Percentiles rank a stretch among this genome's conserved stretches.
These are phyloP conservation scores for Rhyacichthys aspro DNA, from an alignment of 2,797 vertebrate genomes.

Conservation along the genomic window DNA sequence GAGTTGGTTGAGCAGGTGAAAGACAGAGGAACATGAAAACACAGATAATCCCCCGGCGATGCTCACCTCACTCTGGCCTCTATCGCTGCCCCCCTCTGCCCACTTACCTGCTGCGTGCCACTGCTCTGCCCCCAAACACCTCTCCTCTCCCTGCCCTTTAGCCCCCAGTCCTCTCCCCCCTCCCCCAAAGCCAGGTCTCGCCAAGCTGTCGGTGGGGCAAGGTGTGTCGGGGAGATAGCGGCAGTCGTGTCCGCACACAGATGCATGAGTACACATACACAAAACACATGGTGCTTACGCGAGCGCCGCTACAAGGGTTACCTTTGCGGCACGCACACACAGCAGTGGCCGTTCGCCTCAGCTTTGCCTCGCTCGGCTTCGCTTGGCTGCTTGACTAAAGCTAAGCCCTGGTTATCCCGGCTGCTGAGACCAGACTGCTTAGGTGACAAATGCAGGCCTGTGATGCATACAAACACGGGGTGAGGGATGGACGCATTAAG, in stretches of 20 bases:
- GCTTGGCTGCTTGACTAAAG: constrained; percentile 70
- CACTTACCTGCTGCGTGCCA: constrained; percentile 60
- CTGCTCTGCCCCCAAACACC: constrained; percentile 49
- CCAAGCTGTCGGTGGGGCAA: constrained; percentile 78
- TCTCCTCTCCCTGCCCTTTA: constrained; percentile 71
- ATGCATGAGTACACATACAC: constrained; percentile 57
- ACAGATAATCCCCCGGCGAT: constrained; percentile 70
- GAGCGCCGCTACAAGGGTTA: constrained; percentile 55
- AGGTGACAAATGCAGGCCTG: constrained; percentile 31
- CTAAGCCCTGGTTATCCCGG: constrained; percentile 74
- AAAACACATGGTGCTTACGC: constrained; percentile 59
- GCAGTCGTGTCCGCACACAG: constrained; percentile 49
- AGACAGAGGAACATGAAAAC: constrained; percentile 77
- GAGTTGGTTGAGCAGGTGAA: constrained; percentile 78
- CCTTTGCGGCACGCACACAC: constrained; percentile 47
- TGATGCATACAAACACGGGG: constrained; percentile 46
- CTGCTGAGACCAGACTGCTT: constrained; percentile 61
- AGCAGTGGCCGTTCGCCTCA: constrained; percentile 53
- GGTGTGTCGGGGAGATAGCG: constrained; percentile 79
- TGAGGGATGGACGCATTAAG: constrained; percentile 33
- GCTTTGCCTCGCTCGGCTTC: constrained; percentile 70
- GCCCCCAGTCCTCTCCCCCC: constrained; percentile 65
- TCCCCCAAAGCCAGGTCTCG: constrained; percentile 47
- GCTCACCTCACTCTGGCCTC: constrained; percentile 62
- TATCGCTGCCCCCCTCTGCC: constrained; percentile 51